Percentiles rank a stretch among this genome's conserved stretches.
Evolutionary conservation across 2,888 invertebrate genomes (phyloP).

Genomic region (Lepas anatifera): DNA sequence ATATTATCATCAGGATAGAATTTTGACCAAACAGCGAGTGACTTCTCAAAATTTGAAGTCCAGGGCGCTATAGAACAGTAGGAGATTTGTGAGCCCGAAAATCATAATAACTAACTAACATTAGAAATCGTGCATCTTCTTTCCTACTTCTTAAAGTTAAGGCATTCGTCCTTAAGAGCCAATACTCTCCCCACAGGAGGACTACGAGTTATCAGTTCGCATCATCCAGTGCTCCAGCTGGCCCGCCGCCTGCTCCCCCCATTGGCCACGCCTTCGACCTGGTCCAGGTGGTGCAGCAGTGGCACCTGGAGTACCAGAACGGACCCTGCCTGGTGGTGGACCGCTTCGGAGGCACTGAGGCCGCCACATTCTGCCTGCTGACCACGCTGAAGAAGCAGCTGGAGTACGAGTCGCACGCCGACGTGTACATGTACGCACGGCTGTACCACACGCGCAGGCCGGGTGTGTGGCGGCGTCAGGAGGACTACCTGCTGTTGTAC

Average conservation of each 20-base stretch:
- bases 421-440: conserved; percentile 82
- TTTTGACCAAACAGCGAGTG: too few relatives aligned
- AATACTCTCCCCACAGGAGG: too few relatives aligned
- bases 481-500: conserved; percentile 58
- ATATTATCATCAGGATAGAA: too few relatives aligned
- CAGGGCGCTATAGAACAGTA: too few relatives aligned
- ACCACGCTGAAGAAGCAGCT: conserved; percentile 65
- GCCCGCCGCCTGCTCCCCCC: conserved; percentile 55
- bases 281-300: conserved; percentile 67
- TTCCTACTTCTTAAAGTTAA: too few relatives aligned
- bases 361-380: conserved; percentile 74
- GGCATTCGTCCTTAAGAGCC: too few relatives aligned
- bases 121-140: too few relatives aligned
- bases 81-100: too few relatives aligned
- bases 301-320: conserved; percentile 74
- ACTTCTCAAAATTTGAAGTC: too few relatives aligned
- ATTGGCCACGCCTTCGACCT: conserved; percentile 58
- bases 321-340: conserved; percentile 88
- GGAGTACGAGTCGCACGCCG: conserved; percentile 60
- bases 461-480: conserved; percentile 55
- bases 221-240: conserved; percentile 76
- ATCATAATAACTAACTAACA: too few relatives aligned
- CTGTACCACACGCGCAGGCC: conserved; percentile 75
- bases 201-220: conserved; percentile 81
- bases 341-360: conserved; percentile 83